phyloP scores from a whole-genome alignment of 2,888 invertebrate species.

The Octonoba sinensis region DNA sequence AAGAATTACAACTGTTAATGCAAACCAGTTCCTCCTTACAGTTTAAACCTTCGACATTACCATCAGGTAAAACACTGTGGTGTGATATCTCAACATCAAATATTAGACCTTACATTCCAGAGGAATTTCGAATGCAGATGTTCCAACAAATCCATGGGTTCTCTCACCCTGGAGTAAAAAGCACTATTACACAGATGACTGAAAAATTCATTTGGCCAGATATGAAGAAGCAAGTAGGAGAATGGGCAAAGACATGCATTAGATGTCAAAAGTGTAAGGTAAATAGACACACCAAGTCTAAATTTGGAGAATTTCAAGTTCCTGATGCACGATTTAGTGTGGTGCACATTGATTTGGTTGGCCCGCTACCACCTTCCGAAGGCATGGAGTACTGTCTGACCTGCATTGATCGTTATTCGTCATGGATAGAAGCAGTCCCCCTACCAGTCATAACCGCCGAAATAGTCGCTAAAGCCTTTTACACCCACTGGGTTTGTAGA shows the following conservation, averaged over 20 bases:
- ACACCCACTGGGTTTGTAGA: constrained; percentile 12
- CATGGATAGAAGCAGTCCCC: constrained; percentile 7
- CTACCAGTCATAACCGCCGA: constrained; percentile 5
- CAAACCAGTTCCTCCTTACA: not conserved
- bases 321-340: constrained; percentile 17
- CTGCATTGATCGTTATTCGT: constrained; percentile 9
- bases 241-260: constrained; percentile 3
- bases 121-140: constrained; percentile 4
- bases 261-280: constrained; percentile 14
- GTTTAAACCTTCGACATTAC: not conserved
- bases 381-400: constrained; percentile 7
- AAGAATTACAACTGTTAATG: constrained; percentile 9
- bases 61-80: constrained; percentile 6
- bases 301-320: not conserved
- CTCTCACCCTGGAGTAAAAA: constrained; percentile 6
- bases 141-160: constrained; percentile 11
- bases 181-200: constrained; percentile 16
- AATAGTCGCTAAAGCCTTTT: constrained; percentile 6
- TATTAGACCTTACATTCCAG: constrained; percentile 15
- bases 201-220: constrained; percentile 35
- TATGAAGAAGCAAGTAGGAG: constrained; percentile 5
- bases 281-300: not conserved
- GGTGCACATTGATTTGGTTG: constrained; percentile 21
- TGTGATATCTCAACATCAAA: constrained; percentile 14
- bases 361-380: constrained; percentile 16